These are phyloP conservation scores for Elephantulus edwardii DNA, from an alignment of 2,113 vertebrate genomes.

Conservation along the genomic window DNA sequence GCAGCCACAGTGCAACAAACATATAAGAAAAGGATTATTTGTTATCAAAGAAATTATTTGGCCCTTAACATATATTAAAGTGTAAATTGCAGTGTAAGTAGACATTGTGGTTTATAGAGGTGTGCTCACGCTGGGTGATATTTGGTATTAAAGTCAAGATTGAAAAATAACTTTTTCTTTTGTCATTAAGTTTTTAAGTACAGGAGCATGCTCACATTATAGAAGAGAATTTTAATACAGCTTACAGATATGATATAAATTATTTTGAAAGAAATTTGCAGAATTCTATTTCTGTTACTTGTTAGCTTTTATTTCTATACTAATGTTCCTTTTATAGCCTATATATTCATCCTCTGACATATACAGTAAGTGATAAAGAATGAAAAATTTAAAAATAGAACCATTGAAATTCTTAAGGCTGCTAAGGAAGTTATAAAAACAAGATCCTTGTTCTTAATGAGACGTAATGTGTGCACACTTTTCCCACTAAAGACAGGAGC, in stretches of 20 bases:
- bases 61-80: neutral
- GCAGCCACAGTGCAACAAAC: neutral
- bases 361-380: neutral
- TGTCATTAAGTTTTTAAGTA: constrained; percentile 1
- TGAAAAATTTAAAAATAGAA: neutral
- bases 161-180: neutral
- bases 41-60: neutral
- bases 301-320: neutral
- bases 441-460: neutral
- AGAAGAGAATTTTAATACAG: neutral
- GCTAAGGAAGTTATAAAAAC: neutral
- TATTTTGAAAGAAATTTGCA: neutral
- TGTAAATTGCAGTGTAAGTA: neutral
- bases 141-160: constrained; percentile 15
- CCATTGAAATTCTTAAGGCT: neutral
- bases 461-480: neutral
- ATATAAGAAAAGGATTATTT: neutral
- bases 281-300: constrained; percentile 5
- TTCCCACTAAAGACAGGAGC: neutral
- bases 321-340: neutral
- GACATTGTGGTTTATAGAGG: neutral
- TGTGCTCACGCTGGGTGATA: neutral
- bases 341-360: neutral
- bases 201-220: neutral
- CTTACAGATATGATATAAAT: neutral